Percentiles rank a stretch among this genome's conserved stretches.
Evolutionary conservation across 2,797 vertebrate species (phyloP).

Genomic region (Apodemus agrarius): DNA sequence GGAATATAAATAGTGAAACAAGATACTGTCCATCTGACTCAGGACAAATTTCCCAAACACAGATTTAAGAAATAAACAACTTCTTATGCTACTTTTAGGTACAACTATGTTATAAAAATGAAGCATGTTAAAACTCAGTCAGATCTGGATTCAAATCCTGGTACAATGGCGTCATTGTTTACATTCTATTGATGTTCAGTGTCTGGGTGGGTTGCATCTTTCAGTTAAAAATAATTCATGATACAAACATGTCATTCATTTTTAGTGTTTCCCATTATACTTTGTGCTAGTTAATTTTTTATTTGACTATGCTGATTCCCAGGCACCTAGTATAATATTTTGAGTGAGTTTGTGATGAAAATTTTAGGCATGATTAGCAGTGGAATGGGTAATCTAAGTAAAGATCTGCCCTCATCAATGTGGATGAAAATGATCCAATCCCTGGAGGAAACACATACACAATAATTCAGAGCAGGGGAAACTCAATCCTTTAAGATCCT

Average conservation of each 20-base stretch:
- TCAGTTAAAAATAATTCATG: constrained; percentile 5
- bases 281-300: background rate
- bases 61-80: constrained; percentile 33
- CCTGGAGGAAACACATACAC: background rate
- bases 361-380: background rate
- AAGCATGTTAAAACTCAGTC: background rate
- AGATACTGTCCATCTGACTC: background rate
- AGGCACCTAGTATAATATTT: background rate
- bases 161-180: background rate
- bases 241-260: background rate
- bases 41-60: background rate
- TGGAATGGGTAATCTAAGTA: background rate
- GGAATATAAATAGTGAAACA: background rate
- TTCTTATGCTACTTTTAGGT: background rate
- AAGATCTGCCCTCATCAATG: background rate
- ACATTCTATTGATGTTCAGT: background rate
- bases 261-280: background rate
- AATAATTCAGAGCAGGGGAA: background rate
- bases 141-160: background rate
- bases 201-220: background rate
- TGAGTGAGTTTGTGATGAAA: background rate
- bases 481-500: background rate
- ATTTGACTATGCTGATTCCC: background rate
- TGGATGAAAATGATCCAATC: background rate
- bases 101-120: background rate